These are phyloP conservation scores for Chalcis sispes DNA, from an alignment of 2,888 invertebrate species.

Conservation along the genomic window DNA sequence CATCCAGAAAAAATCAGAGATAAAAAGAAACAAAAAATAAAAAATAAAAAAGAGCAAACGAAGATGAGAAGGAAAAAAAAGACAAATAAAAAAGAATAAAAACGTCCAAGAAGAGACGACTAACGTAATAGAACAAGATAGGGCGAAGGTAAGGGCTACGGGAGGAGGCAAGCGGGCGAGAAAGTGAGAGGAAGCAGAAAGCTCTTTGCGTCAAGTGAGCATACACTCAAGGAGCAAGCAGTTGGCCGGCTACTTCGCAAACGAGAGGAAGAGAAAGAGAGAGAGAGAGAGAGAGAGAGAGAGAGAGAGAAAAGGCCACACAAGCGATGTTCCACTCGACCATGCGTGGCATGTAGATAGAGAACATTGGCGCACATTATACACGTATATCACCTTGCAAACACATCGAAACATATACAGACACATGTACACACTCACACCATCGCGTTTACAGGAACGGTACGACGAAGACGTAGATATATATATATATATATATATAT, in stretches of 20 bases:
- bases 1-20: too few relatives aligned
- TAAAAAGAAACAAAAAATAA: too few relatives aligned
- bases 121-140: too few relatives aligned
- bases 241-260: slow-evolving; percentile 12
- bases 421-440: too few relatives aligned
- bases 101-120: too few relatives aligned
- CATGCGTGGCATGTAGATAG: not conserved
- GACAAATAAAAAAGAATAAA: too few relatives aligned
- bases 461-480: too few relatives aligned
- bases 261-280: not conserved
- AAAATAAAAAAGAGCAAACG: too few relatives aligned
- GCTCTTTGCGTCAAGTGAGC: slow-evolving; percentile 4
- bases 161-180: not conserved
- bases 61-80: too few relatives aligned
- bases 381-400: not conserved
- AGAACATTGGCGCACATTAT: not conserved
- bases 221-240: not conserved
- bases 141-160: too few relatives aligned
- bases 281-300: too few relatives aligned
- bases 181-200: not conserved
- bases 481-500: not conserved
- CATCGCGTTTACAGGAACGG: too few relatives aligned
- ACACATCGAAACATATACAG: not conserved
- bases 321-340: slow-evolving; percentile 23
- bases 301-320: not conserved